Evolutionary conservation across 2,797 vertebrate species (phyloP), one percentile per base, ranked within the genome.

Genomic region (Sternarchorhynchus goeldii): DNA sequence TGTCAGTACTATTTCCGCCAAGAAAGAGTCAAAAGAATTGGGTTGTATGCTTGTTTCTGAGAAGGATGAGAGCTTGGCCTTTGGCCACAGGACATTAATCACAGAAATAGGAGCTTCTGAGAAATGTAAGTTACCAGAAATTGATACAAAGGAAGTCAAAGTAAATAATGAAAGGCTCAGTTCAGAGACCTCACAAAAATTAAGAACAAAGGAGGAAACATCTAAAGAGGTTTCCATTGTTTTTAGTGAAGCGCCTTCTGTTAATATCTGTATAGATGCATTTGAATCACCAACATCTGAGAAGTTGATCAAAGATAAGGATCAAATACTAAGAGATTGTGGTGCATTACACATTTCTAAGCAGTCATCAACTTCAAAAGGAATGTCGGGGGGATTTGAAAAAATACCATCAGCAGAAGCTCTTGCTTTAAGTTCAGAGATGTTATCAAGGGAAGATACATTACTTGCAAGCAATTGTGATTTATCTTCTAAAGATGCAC

Each of bases 371-470:
- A 20, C 25, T 25, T 74, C 81, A 80, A 84, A 87, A 18, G 12
- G 45, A 56, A 75, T 80, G 81, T 74, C 77, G 17, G 31, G 55
- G 56, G 81, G 82, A 76, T 66, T 5, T 53, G 32, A 64, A 78
- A 39, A 75, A 18, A 31, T 34, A 57, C 60, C 4, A 18, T 29
- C 36, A 59, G 50, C 50, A 39, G 69, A 77, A 20, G 18, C 16
- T 53, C 5, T 29, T 64, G 18, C 57, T 81, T 60, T 58, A 29
- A 59, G 66, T 77, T 81, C 88, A 34, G 81, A 83, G 86, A 21
- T 18, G 73, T 65, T 59, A 2, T 65, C 83, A 12, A 85, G 86
- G 18, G 84, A 87, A 16, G 85, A 89, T 16, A 25, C 34, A 25
- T 77, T 25, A 60, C 10, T 16, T 60, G 18, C 57, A 18, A 70